Percentiles rank a stretch among this genome's conserved stretches.
Evolutionary conservation across 2,888 invertebrate genomes (phyloP).

Genomic region (Ceraclea dissimilis): DNA sequence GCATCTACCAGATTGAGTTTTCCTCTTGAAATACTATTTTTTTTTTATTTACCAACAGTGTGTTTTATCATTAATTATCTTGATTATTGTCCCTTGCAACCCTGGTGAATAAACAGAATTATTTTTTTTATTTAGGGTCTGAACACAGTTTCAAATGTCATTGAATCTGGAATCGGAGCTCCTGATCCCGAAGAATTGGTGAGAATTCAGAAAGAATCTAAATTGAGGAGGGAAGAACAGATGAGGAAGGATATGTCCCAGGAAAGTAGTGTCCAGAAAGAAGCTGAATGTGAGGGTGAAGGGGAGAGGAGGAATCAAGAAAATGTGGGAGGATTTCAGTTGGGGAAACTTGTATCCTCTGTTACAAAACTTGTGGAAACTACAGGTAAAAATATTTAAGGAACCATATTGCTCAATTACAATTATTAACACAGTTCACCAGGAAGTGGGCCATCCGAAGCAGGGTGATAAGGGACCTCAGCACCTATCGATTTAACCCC

Average conservation of each 20-base stretch:
- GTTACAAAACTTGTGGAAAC: slow-evolving; percentile 64
- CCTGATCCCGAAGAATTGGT: slow-evolving; percentile 77
- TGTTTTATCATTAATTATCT: too few species aligned
- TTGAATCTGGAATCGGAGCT: slow-evolving; percentile 76
- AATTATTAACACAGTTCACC: background rate
- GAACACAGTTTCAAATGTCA: slow-evolving; percentile 56
- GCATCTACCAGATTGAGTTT: too few species aligned
- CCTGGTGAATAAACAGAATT: too few species aligned
- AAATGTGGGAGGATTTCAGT: slow-evolving; percentile 40
- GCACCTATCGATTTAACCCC: background rate
- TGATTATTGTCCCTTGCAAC: too few species aligned
- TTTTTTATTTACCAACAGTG: too few species aligned
- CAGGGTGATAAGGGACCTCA: too few species aligned
- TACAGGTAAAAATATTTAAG: slow-evolving; percentile 53
- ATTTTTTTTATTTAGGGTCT: slow-evolving; percentile 72
- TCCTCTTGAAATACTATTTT: too few species aligned
- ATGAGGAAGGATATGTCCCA: slow-evolving; percentile 8
- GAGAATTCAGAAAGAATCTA: slow-evolving; percentile 33
- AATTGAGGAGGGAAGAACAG: slow-evolving; percentile 26
- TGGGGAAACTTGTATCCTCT: slow-evolving; percentile 59
- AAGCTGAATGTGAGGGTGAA: background rate
- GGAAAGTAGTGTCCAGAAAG: background rate
- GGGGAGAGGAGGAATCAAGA: background rate
- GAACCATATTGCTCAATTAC: too few species aligned
- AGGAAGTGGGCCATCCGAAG: background rate